Conservation (phyloP, 1,140 invertebrate species). For the Ceratoteleas bidentatus region DNA sequence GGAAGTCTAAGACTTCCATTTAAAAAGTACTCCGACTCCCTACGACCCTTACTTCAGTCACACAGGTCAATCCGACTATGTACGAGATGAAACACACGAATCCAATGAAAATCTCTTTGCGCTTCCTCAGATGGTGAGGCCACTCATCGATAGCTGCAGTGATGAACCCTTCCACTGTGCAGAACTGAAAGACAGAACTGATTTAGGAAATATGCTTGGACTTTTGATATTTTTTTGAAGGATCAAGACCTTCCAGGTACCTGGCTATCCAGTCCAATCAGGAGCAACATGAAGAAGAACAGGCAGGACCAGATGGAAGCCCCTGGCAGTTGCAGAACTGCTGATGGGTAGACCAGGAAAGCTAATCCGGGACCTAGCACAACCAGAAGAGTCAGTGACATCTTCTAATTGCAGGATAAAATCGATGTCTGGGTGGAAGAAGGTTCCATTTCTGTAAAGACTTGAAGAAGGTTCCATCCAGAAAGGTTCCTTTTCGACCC, state of each 20-base stretch:
- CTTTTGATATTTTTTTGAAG: slow-evolving; percentile 2
- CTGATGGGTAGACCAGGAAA: slow-evolving; percentile 98
- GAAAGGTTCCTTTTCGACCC: too few species aligned
- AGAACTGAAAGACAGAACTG: slow-evolving; percentile 91
- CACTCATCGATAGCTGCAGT: slow-evolving; percentile 86
- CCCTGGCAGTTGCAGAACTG: slow-evolving; percentile 95
- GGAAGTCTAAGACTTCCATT: too few species aligned
- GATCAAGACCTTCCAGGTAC: neutral
- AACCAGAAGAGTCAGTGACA: neutral
- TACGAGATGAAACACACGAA: slow-evolving; percentile 77
- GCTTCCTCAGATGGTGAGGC: slow-evolving; percentile 75
- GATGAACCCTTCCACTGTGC: slow-evolving; percentile 98
- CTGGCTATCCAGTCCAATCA: slow-evolving; percentile 90
- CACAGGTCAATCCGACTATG: slow-evolving; percentile 74
- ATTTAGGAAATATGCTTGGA: too few species aligned
- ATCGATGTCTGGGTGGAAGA: too few species aligned
- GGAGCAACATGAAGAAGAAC: slow-evolving; percentile 98
- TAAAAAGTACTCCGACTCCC: too few species aligned
- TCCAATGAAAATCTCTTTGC: slow-evolving; percentile 79
- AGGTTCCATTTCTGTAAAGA: too few species aligned
- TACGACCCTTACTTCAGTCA: slow-evolving; percentile 67
- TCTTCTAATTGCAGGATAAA: too few species aligned
- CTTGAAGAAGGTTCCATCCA: too few species aligned
- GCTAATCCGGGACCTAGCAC: slow-evolving; percentile 94
- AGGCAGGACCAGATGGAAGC: slow-evolving; percentile 98